phyloP scores from a whole-genome alignment of 1,140 invertebrate genomes.

The Bombyx mandarina region DNA sequence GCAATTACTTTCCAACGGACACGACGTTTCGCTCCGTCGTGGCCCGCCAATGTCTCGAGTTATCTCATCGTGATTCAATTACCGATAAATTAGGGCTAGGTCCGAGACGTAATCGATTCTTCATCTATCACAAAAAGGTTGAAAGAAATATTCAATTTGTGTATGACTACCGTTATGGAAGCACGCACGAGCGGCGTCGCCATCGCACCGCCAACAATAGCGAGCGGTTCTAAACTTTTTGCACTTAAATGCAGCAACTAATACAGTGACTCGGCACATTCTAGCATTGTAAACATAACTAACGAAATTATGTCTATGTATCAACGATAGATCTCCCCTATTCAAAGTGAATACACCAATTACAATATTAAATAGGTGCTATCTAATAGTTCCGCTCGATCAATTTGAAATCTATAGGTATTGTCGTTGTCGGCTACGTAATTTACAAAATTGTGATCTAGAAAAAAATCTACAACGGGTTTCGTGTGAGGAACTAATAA shows the following conservation, averaged over 20 bases:
- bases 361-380: constrained; percentile 20
- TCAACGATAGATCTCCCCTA: constrained; percentile 33
- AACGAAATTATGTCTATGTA: constrained; percentile 52
- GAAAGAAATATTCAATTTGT: constrained; percentile 46
- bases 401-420: constrained; percentile 13
- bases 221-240: constrained; percentile 39
- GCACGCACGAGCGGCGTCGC: constrained; percentile 46
- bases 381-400: constrained; percentile 17
- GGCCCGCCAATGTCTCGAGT: neutral
- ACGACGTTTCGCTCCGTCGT: neutral
- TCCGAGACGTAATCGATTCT: constrained; percentile 33
- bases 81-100: constrained; percentile 43
- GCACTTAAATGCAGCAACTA: constrained; percentile 50
- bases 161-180: constrained; percentile 51
- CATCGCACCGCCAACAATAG: constrained; percentile 17
- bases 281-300: constrained; percentile 53
- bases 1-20: neutral
- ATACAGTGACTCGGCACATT: constrained; percentile 46
- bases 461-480: too few relatives aligned
- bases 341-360: constrained; percentile 47
- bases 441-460: too few relatives aligned
- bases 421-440: neutral
- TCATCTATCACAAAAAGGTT: constrained; percentile 42
- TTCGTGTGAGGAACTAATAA: too few relatives aligned
- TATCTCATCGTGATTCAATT: constrained; percentile 50